These are phyloP conservation scores for Nemotelus pantherinus DNA, from an alignment of 2,888 invertebrate species.

Conservation along the genomic window DNA sequence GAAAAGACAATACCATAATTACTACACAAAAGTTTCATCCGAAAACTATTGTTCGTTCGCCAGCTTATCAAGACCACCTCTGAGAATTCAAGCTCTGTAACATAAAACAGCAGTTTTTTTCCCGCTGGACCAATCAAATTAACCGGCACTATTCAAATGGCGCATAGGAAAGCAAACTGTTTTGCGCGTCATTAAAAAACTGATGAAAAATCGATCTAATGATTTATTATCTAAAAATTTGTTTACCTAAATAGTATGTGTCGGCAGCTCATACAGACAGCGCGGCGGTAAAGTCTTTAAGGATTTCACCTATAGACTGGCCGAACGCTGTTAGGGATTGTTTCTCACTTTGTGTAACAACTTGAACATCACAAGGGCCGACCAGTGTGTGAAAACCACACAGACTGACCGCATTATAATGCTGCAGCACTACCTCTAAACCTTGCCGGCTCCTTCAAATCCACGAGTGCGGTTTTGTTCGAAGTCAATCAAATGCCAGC, in stretches of 20 bases:
- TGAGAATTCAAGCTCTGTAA: constrained; percentile 1
- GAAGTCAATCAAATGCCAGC: constrained; percentile 47
- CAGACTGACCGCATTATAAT: constrained; percentile 40
- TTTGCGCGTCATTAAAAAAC: constrained; percentile 22
- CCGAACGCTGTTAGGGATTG: constrained; percentile 29
- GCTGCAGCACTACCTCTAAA: constrained; percentile 12
- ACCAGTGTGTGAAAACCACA: constrained; percentile 48
- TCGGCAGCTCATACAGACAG: not conserved
- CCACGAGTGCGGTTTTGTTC: constrained; percentile 47
- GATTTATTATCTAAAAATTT: constrained; percentile 38
- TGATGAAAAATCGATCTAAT: constrained; percentile 34
- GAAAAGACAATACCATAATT: constrained; percentile 37
- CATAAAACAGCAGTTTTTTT: constrained; percentile 18
- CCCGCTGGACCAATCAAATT: constrained; percentile 28
- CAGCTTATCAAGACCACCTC: constrained; percentile 14
- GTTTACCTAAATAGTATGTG: constrained; percentile 33
- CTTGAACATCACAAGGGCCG: constrained; percentile 45
- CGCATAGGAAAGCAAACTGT: constrained; percentile 15
- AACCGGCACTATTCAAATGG: constrained; percentile 28
- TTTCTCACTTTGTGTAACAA: constrained; percentile 22
- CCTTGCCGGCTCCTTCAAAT: constrained; percentile 16
- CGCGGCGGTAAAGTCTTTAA: constrained; percentile 28
- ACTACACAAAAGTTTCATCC: constrained; percentile 9
- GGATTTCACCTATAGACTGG: constrained; percentile 25
- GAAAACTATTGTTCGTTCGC: constrained; percentile 13